A percentile compares a stretch with the other conserved stretches of the same genome.
Conservation (phyloP, 2,888 invertebrate species). For the Drepanosiphum platanoidis region DNA sequence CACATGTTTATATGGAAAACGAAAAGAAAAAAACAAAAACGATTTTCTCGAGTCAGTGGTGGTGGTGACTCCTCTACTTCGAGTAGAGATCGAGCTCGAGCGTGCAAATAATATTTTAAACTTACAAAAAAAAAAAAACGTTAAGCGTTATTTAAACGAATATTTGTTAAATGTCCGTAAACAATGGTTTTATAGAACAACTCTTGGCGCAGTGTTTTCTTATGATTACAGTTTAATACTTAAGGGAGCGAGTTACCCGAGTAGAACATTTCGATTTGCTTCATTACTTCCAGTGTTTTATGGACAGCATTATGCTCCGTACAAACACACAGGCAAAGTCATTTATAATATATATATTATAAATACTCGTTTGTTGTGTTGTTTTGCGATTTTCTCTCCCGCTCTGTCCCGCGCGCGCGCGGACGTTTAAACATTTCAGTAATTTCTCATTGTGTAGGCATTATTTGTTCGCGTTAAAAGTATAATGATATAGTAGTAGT, state of each 20-base stretch:
- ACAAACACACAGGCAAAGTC: conserved; percentile 20
- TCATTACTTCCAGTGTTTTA: conserved; percentile 41
- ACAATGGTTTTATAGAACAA: conserved; percentile 44
- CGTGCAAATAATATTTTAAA: not conserved
- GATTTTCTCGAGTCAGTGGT: no score
- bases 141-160: conserved; percentile 43
- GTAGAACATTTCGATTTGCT: conserved; percentile 54
- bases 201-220: conserved; percentile 47
- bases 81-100: no score
- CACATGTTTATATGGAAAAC: no score
- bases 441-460: not conserved
- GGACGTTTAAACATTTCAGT: conserved; percentile 7
- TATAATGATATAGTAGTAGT: no score
- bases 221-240: conserved; percentile 49
- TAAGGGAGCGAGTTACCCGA: conserved; percentile 20
- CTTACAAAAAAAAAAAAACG: conserved; percentile 33
- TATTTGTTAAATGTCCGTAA: conserved; percentile 51
- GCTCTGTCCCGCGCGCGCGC: no score
- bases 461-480: conserved; percentile 33
- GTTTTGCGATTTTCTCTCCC: not conserved
- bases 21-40: no score
- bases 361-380: not conserved
- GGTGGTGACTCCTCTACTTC: no score
- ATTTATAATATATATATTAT: conserved; percentile 43
- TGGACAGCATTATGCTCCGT: not conserved